These are phyloP conservation scores for Camponotus vicinus DNA, from an alignment of 1,140 invertebrate genomes.

Conservation along the genomic window DNA sequence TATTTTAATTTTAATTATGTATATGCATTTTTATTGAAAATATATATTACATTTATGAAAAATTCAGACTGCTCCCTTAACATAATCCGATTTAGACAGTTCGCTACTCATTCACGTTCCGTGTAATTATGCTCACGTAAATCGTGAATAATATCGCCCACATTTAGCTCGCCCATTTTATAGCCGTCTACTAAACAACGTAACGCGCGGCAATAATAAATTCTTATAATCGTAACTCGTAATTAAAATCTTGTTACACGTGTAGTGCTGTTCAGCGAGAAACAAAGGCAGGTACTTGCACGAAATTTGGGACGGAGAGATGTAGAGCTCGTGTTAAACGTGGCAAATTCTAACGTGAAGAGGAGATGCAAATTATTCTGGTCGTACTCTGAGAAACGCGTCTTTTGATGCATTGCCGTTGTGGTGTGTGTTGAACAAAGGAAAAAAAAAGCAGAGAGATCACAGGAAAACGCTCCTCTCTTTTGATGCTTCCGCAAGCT, in stretches of 20 bases:
- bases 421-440: no score
- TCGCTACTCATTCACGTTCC: slow-evolving; percentile 30
- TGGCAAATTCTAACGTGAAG: neutral
- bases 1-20: slow-evolving; percentile 8
- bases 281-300: neutral
- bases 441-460: neutral
- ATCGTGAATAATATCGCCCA: slow-evolving; percentile 31
- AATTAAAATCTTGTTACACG: slow-evolving; percentile 53
- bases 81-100: slow-evolving; percentile 25
- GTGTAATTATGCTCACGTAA: slow-evolving; percentile 43
- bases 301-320: slow-evolving; percentile 18
- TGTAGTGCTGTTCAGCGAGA: neutral
- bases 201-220: slow-evolving; percentile 40
- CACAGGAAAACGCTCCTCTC: neutral
- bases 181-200: slow-evolving; percentile 7
- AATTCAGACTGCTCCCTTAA: slow-evolving; percentile 9
- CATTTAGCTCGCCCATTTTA: slow-evolving; percentile 32
- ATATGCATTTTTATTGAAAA: neutral
- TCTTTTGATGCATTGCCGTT: neutral
- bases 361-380: slow-evolving; percentile 1
- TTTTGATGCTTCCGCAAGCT: slow-evolving; percentile 17
- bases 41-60: neutral
- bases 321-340: neutral
- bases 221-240: slow-evolving; percentile 55
- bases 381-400: neutral